A percentile compares a stretch with the other conserved stretches of the same genome.
Evolutionary conservation across 2,113 vertebrate species (phyloP).

Genomic region (Saccopteryx leptura): DNA sequence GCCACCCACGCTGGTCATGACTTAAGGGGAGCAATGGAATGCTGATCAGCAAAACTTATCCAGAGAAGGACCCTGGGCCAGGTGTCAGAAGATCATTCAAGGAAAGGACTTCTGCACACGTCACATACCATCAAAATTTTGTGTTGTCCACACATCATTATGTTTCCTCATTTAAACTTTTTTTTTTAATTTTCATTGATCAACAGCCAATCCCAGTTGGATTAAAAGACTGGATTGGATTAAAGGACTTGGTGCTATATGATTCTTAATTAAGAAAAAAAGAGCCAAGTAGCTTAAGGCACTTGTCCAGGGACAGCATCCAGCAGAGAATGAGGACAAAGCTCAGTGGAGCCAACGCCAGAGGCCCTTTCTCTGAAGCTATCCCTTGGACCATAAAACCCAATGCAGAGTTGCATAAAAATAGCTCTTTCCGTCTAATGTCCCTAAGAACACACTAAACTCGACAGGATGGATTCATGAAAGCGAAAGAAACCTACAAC

Average conservation of each 20-base stretch:
- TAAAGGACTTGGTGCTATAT: background rate
- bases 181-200: background rate
- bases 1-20: background rate
- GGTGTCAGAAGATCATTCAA: background rate
- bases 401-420: background rate
- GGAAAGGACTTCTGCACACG: background rate
- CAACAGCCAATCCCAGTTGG: background rate
- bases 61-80: background rate
- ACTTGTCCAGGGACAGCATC: background rate
- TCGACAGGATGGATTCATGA: background rate
- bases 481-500: slow-evolving; percentile 52
- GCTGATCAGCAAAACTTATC: background rate
- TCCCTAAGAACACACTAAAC: background rate
- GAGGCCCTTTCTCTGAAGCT: background rate
- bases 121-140: background rate
- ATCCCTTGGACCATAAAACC: background rate
- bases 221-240: background rate
- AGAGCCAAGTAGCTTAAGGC: background rate
- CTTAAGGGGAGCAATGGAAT: background rate
- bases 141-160: background rate
- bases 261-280: background rate
- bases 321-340: background rate
- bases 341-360: background rate
- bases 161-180: background rate
- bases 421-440: background rate